These are phyloP conservation scores for Psittacula cyanocephala DNA, from an alignment of 2,113 vertebrate genomes.

Conservation along the genomic window DNA sequence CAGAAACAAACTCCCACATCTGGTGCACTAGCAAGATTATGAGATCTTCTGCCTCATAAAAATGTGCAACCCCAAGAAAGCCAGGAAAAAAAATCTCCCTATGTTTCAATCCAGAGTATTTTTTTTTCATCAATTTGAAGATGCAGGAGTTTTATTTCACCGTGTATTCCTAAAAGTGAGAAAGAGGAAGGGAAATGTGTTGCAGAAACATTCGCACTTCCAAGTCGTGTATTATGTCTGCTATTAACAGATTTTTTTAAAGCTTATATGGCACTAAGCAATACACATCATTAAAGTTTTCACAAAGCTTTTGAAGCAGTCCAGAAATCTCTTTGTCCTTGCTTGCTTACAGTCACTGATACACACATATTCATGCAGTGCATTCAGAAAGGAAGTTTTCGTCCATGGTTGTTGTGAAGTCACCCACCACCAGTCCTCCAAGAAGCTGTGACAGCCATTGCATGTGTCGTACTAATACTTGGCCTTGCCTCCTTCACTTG, in stretches of 20 bases:
- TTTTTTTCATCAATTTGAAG: conserved; percentile 37
- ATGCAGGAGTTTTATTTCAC: background rate
- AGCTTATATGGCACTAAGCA: background rate
- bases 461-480: background rate
- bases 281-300: background rate
- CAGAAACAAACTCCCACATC: conserved; percentile 66
- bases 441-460: background rate
- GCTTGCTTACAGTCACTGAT: background rate
- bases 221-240: background rate
- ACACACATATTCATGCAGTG: background rate
- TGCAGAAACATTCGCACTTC: background rate
- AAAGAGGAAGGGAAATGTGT: background rate
- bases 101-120: background rate
- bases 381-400: background rate
- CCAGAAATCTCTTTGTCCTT: background rate
- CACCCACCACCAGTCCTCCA: background rate
- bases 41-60: conserved; percentile 64
- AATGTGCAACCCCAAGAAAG: conserved; percentile 8
- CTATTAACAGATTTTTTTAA: conserved; percentile 24
- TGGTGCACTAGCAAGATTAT: conserved; percentile 61
- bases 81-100: background rate
- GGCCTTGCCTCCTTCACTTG: background rate
- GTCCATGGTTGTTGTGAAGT: background rate
- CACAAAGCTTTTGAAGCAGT: background rate
- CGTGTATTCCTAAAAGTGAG: background rate